Evolutionary conservation across 1,140 invertebrate species (phyloP).

Genomic region (Conopomorpha cramerella): DNA sequence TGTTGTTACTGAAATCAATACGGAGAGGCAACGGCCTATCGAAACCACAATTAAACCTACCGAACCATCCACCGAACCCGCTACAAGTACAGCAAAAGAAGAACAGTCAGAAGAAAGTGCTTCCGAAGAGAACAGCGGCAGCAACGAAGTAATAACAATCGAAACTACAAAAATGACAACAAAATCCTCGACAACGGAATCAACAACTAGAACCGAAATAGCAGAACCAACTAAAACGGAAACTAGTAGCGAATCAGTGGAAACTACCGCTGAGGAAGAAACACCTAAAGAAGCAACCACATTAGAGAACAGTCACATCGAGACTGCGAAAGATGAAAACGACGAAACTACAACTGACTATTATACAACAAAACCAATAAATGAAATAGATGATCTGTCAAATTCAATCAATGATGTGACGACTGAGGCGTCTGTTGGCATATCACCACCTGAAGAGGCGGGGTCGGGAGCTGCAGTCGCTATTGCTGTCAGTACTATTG

Average conservation of each 20-base stretch:
- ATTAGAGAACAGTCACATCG: conserved; percentile 3
- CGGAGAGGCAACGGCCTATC: conserved; percentile 11
- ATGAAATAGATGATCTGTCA: conserved; percentile 27
- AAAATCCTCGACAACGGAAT: conserved; percentile 10
- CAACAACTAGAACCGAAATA: conserved; percentile 5
- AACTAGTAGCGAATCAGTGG: conserved; percentile 10
- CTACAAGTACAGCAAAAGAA: conserved; percentile 10
- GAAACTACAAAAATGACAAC: conserved; percentile 11
- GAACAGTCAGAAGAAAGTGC: conserved; percentile 13
- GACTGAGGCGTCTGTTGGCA: conserved; percentile 28
- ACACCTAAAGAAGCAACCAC: conserved; percentile 10
- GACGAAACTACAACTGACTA: conserved; percentile 7
- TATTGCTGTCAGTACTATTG: conserved; percentile 46
- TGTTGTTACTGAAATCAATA: conserved; percentile 29
- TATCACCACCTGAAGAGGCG: conserved; percentile 22
- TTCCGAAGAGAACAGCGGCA: conserved; percentile 31
- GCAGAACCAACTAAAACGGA: conserved; percentile 9
- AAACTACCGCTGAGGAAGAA: conserved; percentile 7
- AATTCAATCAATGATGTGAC: conserved; percentile 32
- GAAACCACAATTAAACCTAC: conserved; percentile 6
- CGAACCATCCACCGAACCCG: conserved; percentile 7
- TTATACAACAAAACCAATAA: conserved; percentile 12
- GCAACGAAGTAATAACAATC: conserved; percentile 34
- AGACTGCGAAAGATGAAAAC: conserved; percentile 11
- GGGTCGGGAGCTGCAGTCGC: conserved; percentile 39